These are phyloP conservation scores for Synergus gifuensis DNA, from an alignment of 2,888 invertebrate genomes.

Conservation along the genomic window DNA sequence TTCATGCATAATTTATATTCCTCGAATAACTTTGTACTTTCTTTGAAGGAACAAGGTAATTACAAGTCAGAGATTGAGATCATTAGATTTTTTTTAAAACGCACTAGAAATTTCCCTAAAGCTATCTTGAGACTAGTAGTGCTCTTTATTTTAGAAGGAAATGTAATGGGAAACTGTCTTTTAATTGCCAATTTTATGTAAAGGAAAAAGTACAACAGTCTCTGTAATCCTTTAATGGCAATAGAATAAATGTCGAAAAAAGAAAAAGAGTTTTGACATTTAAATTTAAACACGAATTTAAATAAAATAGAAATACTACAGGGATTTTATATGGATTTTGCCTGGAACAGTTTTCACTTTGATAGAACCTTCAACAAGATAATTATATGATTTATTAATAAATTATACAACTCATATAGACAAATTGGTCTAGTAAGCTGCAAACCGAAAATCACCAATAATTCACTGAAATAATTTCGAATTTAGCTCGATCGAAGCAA, in stretches of 20 bases:
- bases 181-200: not conserved
- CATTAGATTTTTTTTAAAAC: not conserved
- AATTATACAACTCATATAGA: conserved; percentile 13
- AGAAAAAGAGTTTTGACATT: not conserved
- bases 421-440: conserved; percentile 5
- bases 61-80: not conserved
- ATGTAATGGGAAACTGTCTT: not conserved
- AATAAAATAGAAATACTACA: not conserved
- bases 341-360: not conserved
- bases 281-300: not conserved
- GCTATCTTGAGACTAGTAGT: not conserved
- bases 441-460: conserved; percentile 18
- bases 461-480: conserved; percentile 28
- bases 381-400: conserved; percentile 37
- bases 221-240: not conserved
- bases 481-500: not conserved
- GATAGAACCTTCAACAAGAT: conserved; percentile 9
- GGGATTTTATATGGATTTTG: not conserved
- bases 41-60: not conserved
- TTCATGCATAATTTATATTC: not conserved
- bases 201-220: not conserved
- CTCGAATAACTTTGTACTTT: not conserved
- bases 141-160: not conserved
- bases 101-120: not conserved
- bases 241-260: not conserved